Percentiles rank a stretch among this genome's conserved stretches.
Evolutionary conservation across 92 coral and sea anemone species (phyloP).

Genomic region (Metridium senile): DNA sequence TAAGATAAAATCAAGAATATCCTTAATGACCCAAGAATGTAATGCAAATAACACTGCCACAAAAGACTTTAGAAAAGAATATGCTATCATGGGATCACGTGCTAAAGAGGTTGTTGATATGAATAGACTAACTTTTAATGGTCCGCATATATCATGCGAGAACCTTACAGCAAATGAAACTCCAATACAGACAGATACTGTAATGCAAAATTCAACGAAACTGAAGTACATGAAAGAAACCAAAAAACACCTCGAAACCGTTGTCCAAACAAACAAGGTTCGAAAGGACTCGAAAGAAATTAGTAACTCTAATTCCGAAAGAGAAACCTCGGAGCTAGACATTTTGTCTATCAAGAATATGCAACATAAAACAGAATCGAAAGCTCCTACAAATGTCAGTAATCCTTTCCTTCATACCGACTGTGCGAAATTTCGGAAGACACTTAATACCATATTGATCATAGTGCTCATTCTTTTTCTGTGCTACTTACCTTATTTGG

Average conservation of each 20-base stretch:
- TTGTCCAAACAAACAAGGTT: neutral
- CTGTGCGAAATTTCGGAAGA: conserved; percentile 6
- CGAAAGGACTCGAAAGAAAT: neutral
- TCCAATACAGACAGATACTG: neutral
- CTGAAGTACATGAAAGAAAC: neutral
- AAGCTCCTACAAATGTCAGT: neutral
- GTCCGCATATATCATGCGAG: no score
- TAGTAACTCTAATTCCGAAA: neutral
- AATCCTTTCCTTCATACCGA: conserved; percentile 9
- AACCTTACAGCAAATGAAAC: neutral
- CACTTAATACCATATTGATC: conserved; percentile 20
- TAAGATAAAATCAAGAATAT: neutral
- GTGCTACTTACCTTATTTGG: conserved; percentile 22
- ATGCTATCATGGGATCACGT: neutral
- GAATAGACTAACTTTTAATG: no score
- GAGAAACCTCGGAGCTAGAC: neutral
- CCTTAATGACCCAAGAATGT: neutral
- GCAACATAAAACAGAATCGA: neutral
- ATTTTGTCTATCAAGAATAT: neutral
- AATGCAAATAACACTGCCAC: neutral
- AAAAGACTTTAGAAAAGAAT: neutral
- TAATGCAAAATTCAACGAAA: conserved; percentile 2
- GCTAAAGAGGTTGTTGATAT: no score
- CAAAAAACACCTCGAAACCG: conserved; percentile 18
- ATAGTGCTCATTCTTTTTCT: conserved; percentile 18